Evolutionary conservation across 2,888 invertebrate genomes (phyloP), one percentile per base, ranked within the genome.

Genomic region (Pristionchus fissidentatus): DNA sequence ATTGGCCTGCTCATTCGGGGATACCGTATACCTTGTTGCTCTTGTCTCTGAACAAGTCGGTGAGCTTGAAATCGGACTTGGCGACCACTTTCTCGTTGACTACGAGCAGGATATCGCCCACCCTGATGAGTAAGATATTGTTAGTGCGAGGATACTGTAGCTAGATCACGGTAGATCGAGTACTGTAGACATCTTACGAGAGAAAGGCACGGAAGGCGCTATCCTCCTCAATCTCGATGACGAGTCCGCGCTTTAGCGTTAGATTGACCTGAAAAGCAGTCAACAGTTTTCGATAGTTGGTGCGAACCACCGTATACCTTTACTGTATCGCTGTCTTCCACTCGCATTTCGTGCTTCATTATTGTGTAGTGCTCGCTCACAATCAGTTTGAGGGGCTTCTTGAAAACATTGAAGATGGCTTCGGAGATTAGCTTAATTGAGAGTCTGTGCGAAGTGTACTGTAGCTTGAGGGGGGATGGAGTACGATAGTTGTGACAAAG

Each of bases 221-320:
- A 46, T 75, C 75, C 0, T 75, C 75, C 46, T 75, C 75, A 13
- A 75, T 75, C 26, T 75, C 75, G 13, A 75, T 15, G 19, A 75
- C 75, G 75, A 75, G 75, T 3, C 75, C 75, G n/a, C 75, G 75
- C 29, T 75, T 75, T 29, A 75, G 32, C 15, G 46, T 29, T 7
- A 75, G 43, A 49, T 75, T 75, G 1, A 75, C 43, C 75, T 75
- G 75, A 26, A 75, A 22, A 22, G 13, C 19, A 26, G 26, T 8
- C 32, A 2, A 46, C 22, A 38, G 3, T 66, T 43, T 22, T 75
- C 46, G 46, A 75, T 75, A 19, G 43, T 41, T 49, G 49, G 19
- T 49, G 13, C 19, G n/a, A n/a, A n/a, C 75, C 46, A 49, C 46
- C 75, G 46, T 43, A 46, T 66, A 75, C 75, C 75, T 75, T 75